Evolutionary conservation across 2,888 invertebrate species (phyloP).

Genomic region (Pilophorus perplexus): DNA sequence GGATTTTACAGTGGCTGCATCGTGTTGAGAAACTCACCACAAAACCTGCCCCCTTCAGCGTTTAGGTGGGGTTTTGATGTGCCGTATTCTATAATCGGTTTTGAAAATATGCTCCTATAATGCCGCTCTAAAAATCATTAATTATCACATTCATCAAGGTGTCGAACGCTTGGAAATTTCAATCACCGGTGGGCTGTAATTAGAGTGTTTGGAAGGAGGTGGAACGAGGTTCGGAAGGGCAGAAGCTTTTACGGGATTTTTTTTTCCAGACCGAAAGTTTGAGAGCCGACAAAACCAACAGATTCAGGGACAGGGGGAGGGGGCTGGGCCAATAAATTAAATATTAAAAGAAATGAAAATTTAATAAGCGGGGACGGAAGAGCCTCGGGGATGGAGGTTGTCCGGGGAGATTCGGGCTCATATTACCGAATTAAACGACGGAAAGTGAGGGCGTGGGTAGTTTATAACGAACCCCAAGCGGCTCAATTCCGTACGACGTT

Average conservation of each 20-base stretch:
- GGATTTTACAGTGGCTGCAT: no score
- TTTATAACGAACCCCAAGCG: slow-evolving; percentile 28
- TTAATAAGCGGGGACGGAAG: slow-evolving; percentile 30
- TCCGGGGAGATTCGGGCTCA: background rate
- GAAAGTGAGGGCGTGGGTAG: slow-evolving; percentile 34
- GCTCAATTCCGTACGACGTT: slow-evolving; percentile 20
- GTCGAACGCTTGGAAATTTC: slow-evolving; percentile 32
- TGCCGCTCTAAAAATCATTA: slow-evolving; percentile 24
- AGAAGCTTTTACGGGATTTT: no score
- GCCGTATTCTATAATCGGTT: slow-evolving; percentile 10
- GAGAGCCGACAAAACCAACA: slow-evolving; percentile 29
- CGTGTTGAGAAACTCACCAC: no score
- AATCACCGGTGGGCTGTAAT: slow-evolving; percentile 24
- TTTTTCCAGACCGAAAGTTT: background rate
- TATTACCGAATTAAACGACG: slow-evolving; percentile 32
- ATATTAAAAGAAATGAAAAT: slow-evolving; percentile 35
- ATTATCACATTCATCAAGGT: slow-evolving; percentile 35
- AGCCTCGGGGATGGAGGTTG: no score
- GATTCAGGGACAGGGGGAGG: slow-evolving; percentile 3
- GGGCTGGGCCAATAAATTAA: slow-evolving; percentile 28
- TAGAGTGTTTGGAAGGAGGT: no score
- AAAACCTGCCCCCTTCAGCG: no score
- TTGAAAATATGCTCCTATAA: background rate
- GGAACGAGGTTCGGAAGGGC: no score
- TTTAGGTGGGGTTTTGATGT: background rate